Evolutionary conservation across 2,113 vertebrate species (phyloP).

Genomic region (Bostrychus sinensis): DNA sequence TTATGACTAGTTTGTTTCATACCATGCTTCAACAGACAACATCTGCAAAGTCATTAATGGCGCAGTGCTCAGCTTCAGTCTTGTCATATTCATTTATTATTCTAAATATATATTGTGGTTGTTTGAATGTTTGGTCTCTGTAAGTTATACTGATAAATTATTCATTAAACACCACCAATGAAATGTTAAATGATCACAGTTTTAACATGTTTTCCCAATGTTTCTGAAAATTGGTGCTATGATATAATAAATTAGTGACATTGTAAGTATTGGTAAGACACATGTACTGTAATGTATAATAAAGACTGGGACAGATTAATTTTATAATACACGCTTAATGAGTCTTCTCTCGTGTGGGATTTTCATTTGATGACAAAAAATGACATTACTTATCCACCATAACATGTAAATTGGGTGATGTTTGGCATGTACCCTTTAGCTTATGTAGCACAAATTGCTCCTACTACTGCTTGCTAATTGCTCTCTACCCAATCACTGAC

Average conservation of each 20-base stretch:
- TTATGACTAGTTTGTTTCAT: no score
- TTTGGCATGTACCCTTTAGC: no score
- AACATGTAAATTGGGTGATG: no score
- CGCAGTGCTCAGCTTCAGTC: not conserved
- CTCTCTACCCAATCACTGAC: no score
- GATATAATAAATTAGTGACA: conserved; percentile 56
- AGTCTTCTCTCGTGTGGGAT: conserved; percentile 1
- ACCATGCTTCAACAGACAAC: not conserved
- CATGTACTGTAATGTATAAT: conserved; percentile 78
- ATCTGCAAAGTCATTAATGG: not conserved
- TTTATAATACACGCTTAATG: conserved; percentile 61
- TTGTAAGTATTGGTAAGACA: conserved; percentile 67
- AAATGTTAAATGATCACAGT: conserved; percentile 27
- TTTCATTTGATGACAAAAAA: no score
- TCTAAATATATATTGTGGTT: conserved; percentile 24
- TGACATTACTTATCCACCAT: no score
- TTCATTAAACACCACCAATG: conserved; percentile 54
- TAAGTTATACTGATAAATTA: conserved; percentile 75
- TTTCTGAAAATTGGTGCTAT: conserved; percentile 75
- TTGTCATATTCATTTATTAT: conserved; percentile 21
- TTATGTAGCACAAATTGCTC: no score
- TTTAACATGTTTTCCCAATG: conserved; percentile 2
- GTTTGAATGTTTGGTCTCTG: conserved; percentile 8
- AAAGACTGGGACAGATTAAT: conserved; percentile 76
- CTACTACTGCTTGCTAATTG: no score